Evolutionary conservation across 2,113 vertebrate species (phyloP).

Genomic region (Oncorhynchus masou): DNA sequence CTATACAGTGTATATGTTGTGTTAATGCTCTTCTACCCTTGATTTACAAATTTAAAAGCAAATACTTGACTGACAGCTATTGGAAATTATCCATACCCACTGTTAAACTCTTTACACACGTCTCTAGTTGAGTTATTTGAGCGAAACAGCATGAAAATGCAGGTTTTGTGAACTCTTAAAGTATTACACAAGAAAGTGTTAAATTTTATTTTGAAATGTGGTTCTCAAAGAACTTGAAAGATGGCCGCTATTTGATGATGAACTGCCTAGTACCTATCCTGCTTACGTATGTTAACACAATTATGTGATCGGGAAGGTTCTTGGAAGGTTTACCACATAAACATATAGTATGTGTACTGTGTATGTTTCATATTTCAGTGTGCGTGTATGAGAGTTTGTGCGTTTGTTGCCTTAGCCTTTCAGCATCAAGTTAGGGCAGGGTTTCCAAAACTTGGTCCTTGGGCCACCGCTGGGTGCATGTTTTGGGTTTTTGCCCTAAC

Average conservation of each 20-base stretch:
- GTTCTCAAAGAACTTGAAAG: conserved; percentile 19
- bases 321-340: conserved; percentile 26
- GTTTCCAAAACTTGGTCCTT: too few relatives aligned
- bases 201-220: conserved; percentile 33
- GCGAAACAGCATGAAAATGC: conserved; percentile 13
- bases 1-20: conserved; percentile 45
- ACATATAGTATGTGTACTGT: conserved; percentile 14
- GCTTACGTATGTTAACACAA: not conserved
- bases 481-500: too few relatives aligned
- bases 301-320: conserved; percentile 1
- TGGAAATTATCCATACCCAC: conserved; percentile 4
- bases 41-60: conserved; percentile 20
- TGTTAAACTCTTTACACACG: too few relatives aligned
- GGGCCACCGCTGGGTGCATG: too few relatives aligned
- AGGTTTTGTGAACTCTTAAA: conserved; percentile 8
- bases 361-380: not conserved
- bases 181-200: conserved; percentile 18
- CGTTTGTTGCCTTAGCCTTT: conserved; percentile 11
- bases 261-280: conserved; percentile 1
- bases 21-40: conserved; percentile 46
- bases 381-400: conserved; percentile 22
- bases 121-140: too few relatives aligned
- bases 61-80: conserved; percentile 31
- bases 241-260: not conserved
- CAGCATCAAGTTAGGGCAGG: not conserved